phyloP scores from a whole-genome alignment of 2,888 invertebrate species.

The Brachypalpus laphriformis region DNA sequence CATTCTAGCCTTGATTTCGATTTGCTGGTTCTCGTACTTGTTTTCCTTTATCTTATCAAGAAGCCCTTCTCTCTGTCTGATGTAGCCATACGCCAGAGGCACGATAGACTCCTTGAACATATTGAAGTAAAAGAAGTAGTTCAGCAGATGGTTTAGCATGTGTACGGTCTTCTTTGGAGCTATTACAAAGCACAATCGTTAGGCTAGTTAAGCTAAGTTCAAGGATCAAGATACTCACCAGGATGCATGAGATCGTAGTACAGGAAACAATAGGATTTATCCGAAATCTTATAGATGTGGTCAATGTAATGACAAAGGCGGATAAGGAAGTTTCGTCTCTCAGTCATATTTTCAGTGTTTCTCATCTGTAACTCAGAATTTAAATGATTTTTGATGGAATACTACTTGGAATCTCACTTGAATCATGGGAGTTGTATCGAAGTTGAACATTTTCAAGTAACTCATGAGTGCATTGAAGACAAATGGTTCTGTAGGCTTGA shows the following conservation, averaged over 20 bases:
- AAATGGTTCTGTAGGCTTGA: slow-evolving; percentile 77
- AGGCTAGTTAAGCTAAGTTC: neutral
- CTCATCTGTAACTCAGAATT: slow-evolving; percentile 50
- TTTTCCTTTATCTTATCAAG: slow-evolving; percentile 68
- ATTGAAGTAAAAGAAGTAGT: slow-evolving; percentile 79
- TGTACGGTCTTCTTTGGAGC: slow-evolving; percentile 79
- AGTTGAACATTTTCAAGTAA: slow-evolving; percentile 79
- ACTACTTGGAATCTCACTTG: slow-evolving; percentile 41
- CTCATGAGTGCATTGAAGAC: slow-evolving; percentile 77
- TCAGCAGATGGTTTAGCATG: slow-evolving; percentile 78
- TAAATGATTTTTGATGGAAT: neutral
- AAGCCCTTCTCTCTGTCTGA: slow-evolving; percentile 75
- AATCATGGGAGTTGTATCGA: slow-evolving; percentile 76
- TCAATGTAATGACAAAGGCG: slow-evolving; percentile 78
- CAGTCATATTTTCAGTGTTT: slow-evolving; percentile 75
- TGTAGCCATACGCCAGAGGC: slow-evolving; percentile 73
- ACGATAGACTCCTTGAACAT: slow-evolving; percentile 78
- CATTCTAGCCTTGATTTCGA: slow-evolving; percentile 64
- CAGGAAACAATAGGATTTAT: slow-evolving; percentile 78
- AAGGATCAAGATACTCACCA: slow-evolving; percentile 75
- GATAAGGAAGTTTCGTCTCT: slow-evolving; percentile 78
- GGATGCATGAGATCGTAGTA: slow-evolving; percentile 79
- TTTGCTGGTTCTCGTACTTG: slow-evolving; percentile 74
- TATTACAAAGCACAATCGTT: slow-evolving; percentile 40
- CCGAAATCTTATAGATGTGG: slow-evolving; percentile 79